Percentiles rank a stretch among this genome's conserved stretches.
Evolutionary conservation across 2,113 vertebrate species (phyloP).

Genomic region (Osmerus mordax): DNA sequence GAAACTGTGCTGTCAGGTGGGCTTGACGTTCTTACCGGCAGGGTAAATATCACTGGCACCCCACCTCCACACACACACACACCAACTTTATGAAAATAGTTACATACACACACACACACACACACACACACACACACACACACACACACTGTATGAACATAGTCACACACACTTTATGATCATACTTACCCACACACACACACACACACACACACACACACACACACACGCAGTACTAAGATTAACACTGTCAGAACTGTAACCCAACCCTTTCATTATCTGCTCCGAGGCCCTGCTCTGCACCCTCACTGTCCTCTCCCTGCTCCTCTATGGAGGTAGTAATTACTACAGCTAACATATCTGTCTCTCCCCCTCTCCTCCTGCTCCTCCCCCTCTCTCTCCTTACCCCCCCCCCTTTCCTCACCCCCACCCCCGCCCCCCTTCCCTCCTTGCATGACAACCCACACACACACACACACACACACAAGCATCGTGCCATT

Average conservation of each 20-base stretch:
- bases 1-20: constrained; percentile 59
- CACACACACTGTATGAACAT: constrained; percentile 27
- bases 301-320: constrained; percentile 61
- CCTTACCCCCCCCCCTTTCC: constrained; percentile 13
- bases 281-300: constrained; percentile 68
- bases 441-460: constrained; percentile 41
- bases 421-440: constrained; percentile 8
- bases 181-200: constrained; percentile 12
- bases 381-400: constrained; percentile 11
- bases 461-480: constrained; percentile 3
- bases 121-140: constrained; percentile 36
- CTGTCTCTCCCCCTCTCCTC: too few relatives aligned
- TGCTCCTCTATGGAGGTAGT: too few relatives aligned
- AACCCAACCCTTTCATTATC: constrained; percentile 77
- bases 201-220: neutral
- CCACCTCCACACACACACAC: constrained; percentile 31
- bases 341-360: too few relatives aligned
- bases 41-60: constrained; percentile 50
- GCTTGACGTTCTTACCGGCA: constrained; percentile 47
- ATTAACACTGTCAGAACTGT: constrained; percentile 75
- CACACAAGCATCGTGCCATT: constrained; percentile 34
- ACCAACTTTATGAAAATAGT: constrained; percentile 31
- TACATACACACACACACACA: constrained; percentile 23
- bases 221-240: constrained; percentile 50
- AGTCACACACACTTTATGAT: constrained; percentile 28